Conservation (phyloP, 1,140 invertebrate species). For the Drosophila lacteicornis region DNA sequence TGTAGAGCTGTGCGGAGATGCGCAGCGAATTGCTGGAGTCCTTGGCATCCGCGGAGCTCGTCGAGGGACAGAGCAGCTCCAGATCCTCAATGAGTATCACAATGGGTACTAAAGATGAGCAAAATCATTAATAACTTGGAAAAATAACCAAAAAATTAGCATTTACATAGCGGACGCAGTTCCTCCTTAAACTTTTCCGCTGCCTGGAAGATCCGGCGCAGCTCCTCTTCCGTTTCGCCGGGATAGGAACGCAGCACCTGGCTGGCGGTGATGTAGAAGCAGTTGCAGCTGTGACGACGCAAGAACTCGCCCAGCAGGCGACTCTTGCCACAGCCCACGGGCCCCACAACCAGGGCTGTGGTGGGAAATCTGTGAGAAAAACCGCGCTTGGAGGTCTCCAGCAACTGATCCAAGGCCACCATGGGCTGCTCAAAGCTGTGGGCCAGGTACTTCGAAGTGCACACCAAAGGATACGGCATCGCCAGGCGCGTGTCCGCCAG, state of each 20-base stretch:
- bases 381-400: conserved; percentile 11
- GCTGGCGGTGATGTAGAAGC: conserved; percentile 62
- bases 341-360: conserved; percentile 66
- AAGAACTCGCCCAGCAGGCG: conserved; percentile 56
- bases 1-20: conserved; percentile 75
- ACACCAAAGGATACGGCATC: conserved; percentile 9
- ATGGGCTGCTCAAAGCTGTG: conserved; percentile 52
- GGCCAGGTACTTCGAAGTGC: conserved; percentile 6
- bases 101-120: conserved; percentile 31
- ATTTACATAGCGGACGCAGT: conserved; percentile 49
- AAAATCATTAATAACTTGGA: too few species aligned
- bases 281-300: conserved; percentile 51
- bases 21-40: conserved; percentile 65
- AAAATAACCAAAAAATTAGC: background rate
- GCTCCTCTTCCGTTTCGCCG: conserved; percentile 84
- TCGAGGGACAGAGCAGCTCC: conserved; percentile 76
- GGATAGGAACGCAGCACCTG: conserved; percentile 77
- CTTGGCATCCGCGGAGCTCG: conserved; percentile 31
- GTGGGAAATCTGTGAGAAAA: conserved; percentile 28
- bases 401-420: conserved; percentile 50
- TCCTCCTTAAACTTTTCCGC: conserved; percentile 65
- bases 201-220: conserved; percentile 83
- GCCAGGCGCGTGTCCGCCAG: conserved; percentile 51
- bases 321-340: conserved; percentile 72
- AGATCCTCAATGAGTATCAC: conserved; percentile 84